Evolutionary conservation across 2,797 vertebrate genomes (phyloP), one percentile per base, ranked within the genome.

Genomic region (Phrynocephalus forsythii): DNA sequence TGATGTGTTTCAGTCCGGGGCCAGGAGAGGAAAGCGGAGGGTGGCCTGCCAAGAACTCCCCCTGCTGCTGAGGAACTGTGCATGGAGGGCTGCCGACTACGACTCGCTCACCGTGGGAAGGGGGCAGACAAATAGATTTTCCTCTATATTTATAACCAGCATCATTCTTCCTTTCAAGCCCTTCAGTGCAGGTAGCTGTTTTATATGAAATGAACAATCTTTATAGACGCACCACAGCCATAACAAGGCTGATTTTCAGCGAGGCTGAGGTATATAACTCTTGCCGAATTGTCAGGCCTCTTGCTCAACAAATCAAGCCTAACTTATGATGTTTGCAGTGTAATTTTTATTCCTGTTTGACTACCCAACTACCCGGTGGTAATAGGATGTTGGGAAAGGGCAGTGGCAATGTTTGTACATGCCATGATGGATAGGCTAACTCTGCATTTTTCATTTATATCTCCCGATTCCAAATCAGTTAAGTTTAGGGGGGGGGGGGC

Each of bases 341-440:
- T 97, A 97, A 98, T 98, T 99, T 99, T 98, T 99, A 99, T 99
- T 98, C 98, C 97, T 97, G 96, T 98, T 98, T 97, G 98, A 99
- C 98, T 98, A 97, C 97, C 97, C 97, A 96, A 96, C 97, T 97
- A 97, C 97, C 97, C 96, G 88, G 97, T 97, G 97, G 97, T 97
- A 97, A 97, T 97, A 97, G 97, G 97, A 98, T 98, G 98, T 98
- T 98, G 97, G 97, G 22, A 97, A 95, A 97, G 97, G 96, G 97
- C 96, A 97, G 96, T 96, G 96, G 97, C 95, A 97, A 97, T 97
- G 98, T 98, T 97, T 98, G 98, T 94, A 95, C 95, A 94, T 93
- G 94, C 95, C 68, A 95, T 97, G 97, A 97, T 97, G 95, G 98
- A 99, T 98, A 96, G 98, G 97, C 96, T 95, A 92, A 93, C 95